Conservation (phyloP, 1,140 invertebrate species). For the Whitmania pigra region DNA sequence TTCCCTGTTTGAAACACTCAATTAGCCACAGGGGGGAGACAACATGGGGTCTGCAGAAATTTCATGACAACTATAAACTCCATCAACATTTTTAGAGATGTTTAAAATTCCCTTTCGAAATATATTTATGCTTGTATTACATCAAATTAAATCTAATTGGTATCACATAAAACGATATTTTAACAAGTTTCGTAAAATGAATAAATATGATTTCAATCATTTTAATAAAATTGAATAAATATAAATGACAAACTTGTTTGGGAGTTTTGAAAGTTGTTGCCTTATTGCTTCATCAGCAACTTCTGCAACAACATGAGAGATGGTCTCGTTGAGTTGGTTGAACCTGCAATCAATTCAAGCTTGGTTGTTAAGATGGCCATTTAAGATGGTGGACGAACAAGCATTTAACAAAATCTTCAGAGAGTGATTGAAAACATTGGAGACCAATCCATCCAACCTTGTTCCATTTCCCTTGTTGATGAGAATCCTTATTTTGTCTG, state of each 20-base stretch:
- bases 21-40: constrained; percentile 60
- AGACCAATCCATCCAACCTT: no score
- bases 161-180: no score
- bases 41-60: constrained; percentile 49
- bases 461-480: not conserved
- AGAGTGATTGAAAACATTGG: no score
- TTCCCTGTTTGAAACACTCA: constrained; percentile 54
- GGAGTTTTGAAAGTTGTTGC: constrained; percentile 29
- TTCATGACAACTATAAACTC: not conserved
- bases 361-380: no score
- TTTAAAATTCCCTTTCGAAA: not conserved
- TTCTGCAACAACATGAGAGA: constrained; percentile 67
- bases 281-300: constrained; percentile 40
- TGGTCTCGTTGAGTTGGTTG: constrained; percentile 56
- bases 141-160: not conserved
- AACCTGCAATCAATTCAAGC: constrained; percentile 44
- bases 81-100: not conserved
- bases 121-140: not conserved
- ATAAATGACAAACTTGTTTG: constrained; percentile 25
- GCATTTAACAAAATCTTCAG: no score
- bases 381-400: no score
- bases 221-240: not conserved
- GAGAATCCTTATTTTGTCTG: no score
- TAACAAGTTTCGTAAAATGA: no score
- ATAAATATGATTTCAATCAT: no score